phyloP scores from a whole-genome alignment of 92 coral and sea anemone genomes.

The Micromussa lordhowensis region DNA sequence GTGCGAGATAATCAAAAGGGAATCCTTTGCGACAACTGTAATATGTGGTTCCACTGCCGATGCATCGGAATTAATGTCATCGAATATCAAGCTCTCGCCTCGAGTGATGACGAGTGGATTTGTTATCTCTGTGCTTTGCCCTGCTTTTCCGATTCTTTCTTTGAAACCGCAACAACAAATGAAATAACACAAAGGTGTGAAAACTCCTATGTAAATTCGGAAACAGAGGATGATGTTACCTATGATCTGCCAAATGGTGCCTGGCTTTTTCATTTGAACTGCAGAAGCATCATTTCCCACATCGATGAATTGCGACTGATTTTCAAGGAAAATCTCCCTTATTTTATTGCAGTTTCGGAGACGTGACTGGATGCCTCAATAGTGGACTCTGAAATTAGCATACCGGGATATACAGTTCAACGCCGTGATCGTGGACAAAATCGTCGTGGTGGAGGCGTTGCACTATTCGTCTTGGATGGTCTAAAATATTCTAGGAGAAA shows the following conservation, averaged over 20 bases:
- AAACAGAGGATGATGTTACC: too few species aligned
- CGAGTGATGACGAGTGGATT: too few species aligned
- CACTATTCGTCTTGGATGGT: conserved; percentile 17
- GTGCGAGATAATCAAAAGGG: conserved; percentile 7
- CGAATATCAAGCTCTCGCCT: too few species aligned
- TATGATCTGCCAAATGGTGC: too few species aligned
- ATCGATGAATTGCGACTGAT: conserved; percentile 29
- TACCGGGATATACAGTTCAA: conserved; percentile 51
- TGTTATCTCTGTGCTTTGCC: too few species aligned
- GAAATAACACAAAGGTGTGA: too few species aligned
- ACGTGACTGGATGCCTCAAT: conserved; percentile 59
- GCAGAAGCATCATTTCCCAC: conserved; percentile 20
- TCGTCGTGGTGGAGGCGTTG: conserved; percentile 39
- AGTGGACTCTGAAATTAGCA: conserved; percentile 39
- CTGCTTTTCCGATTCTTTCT: too few species aligned
- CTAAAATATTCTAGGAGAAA: conserved; percentile 32
- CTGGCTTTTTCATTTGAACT: too few species aligned
- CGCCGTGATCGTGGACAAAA: conserved; percentile 22
- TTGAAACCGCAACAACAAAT: too few species aligned
- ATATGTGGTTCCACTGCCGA: conserved; percentile 8
- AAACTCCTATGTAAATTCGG: too few species aligned
- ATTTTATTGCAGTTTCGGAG: conserved; percentile 45
- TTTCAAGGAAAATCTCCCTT: not conserved
- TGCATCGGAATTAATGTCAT: not conserved
- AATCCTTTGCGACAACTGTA: conserved; percentile 6